Evolutionary conservation across 2,797 vertebrate genomes (phyloP), one percentile per base, ranked within the genome.

Genomic region (Apodemus agrarius): DNA sequence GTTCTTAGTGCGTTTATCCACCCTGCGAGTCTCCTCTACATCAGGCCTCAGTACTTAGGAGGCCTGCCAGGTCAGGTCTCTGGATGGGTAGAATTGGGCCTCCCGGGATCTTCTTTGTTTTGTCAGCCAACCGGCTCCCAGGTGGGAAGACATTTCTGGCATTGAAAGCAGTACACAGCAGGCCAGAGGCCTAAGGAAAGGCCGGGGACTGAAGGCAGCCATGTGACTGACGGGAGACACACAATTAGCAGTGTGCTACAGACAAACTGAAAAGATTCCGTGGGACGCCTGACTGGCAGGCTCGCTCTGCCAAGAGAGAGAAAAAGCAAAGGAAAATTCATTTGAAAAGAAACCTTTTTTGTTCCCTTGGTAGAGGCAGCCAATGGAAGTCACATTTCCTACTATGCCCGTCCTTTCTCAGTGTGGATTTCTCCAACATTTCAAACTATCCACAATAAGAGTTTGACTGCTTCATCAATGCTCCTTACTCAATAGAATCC

Each of bases 261-360:
- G 94, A 91, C 93, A 84, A 90, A 92, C 80, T 97, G 93, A 95
- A 95, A 96, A 96, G 92, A 81, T 94, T 96, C 97, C 91, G 85
- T 94, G 89, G 89, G 95, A 89, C 81, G 85, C 76, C 37, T 10
- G 37, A 57, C 59, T 93, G 86, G 83, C 52, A 12, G 1, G 11
- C 76, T 46, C 6, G 8, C 89, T 94, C 88, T 46, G 89, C 96
- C 93, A 95, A 97, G 74, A 96, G 34, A 95, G 92, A 94, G 94
- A 93, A 90, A 95, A 93, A 90, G 69, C 79, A 95, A 88, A 90
- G 87, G 76, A 74, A 94, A 96, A 87, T 82, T 88, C 86, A 85
- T 76, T 89, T 86, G 37, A 72, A 89, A 95, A 92, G 90, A 95
- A 97, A 90, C 59, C 76, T 95, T 96, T 96, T 89, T n/a, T 63